Evolutionary conservation across 2,113 vertebrate species (phyloP).

Genomic region (Neolamprologus sp.): DNA sequence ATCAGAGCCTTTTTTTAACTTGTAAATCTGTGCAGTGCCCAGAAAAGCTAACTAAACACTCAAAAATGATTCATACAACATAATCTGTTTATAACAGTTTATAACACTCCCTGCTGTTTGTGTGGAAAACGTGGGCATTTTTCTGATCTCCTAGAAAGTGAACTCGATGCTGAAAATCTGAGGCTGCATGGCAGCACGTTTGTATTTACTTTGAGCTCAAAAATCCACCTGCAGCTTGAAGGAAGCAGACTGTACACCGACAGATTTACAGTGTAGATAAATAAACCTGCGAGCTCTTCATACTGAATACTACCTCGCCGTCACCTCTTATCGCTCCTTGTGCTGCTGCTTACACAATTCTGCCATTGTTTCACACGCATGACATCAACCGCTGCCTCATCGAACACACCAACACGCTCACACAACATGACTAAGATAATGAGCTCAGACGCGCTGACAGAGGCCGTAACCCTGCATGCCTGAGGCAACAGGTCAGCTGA

Average conservation of each 20-base stretch:
- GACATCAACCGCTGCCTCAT: constrained; percentile 26
- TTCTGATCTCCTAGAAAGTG: background rate
- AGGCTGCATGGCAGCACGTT: background rate
- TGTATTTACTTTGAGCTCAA: background rate
- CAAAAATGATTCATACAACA: background rate
- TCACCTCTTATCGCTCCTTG: background rate
- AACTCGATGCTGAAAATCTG: background rate
- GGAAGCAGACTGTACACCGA: fast-evolving
- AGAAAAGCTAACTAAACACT: background rate
- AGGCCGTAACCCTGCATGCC: background rate
- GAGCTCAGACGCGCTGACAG: background rate
- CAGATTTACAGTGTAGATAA: background rate
- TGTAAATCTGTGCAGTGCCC: background rate
- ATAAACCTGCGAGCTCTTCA: fast-evolving
- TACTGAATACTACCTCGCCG: background rate
- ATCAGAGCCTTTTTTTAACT: background rate
- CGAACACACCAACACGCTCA: background rate
- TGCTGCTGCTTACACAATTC: background rate
- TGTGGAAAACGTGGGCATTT: fast-evolving
- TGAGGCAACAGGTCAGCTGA: background rate
- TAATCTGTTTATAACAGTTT: background rate
- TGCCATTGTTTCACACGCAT: constrained; percentile 22
- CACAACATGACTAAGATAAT: constrained; percentile 20
- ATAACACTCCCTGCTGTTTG: too few relatives aligned
- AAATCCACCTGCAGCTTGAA: background rate